Evolutionary conservation across 2,888 invertebrate genomes (phyloP).

Genomic region (Criorhina ranunculi): DNA sequence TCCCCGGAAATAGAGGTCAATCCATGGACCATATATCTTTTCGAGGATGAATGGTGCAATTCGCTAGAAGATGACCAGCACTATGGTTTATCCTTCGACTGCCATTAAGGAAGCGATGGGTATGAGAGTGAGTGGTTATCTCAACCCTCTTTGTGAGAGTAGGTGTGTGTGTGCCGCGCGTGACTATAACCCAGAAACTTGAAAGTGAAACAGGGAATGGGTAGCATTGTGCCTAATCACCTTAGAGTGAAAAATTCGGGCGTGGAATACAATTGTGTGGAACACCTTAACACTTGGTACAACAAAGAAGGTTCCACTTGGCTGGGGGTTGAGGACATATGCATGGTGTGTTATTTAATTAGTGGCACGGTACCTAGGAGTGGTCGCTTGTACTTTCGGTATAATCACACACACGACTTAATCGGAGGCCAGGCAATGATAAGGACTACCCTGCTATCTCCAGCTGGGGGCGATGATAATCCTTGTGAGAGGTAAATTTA

Average conservation of each 20-base stretch:
- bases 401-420: conserved; percentile 25
- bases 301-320: conserved; percentile 5
- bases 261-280: conserved; percentile 28
- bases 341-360: conserved; percentile 51
- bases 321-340: conserved; percentile 1
- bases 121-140: conserved; percentile 49
- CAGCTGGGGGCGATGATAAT: conserved; percentile 18
- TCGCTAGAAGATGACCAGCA: conserved; percentile 16
- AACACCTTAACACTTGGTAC: conserved; percentile 18
- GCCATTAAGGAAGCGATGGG: conserved; percentile 36
- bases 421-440: conserved; percentile 9
- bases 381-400: conserved; percentile 26
- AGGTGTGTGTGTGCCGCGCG: conserved; percentile 6
- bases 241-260: conserved; percentile 27
- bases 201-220: background rate
- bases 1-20: conserved; percentile 60
- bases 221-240: background rate
- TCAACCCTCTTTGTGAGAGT: conserved; percentile 25
- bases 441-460: background rate
- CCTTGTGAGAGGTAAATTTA: conserved; percentile 39
- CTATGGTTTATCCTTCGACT: conserved; percentile 24
- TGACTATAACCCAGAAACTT: conserved; percentile 8
- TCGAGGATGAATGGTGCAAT: conserved; percentile 2
- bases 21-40: conserved; percentile 28
- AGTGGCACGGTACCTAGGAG: conserved; percentile 27